These are phyloP conservation scores for Bibio marci DNA, from an alignment of 2,888 invertebrate species.

Conservation along the genomic window DNA sequence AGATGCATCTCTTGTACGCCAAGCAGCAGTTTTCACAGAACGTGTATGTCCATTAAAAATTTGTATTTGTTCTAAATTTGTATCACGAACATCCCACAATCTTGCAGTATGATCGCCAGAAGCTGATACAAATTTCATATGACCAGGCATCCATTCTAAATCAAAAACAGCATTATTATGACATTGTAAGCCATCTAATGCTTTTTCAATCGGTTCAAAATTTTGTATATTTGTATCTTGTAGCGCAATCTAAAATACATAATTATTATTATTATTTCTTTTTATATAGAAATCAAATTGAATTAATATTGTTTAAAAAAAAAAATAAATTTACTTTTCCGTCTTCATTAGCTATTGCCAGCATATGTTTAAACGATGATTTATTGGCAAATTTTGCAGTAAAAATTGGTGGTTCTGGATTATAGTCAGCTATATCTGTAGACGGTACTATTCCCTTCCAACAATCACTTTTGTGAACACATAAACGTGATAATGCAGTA, in stretches of 20 bases:
- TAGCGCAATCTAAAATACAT: slow-evolving; percentile 19
- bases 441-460: slow-evolving; percentile 42
- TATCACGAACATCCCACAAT: slow-evolving; percentile 54
- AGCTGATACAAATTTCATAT: slow-evolving; percentile 64
- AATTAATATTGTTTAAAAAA: background rate
- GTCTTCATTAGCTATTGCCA: slow-evolving; percentile 76
- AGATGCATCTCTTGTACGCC: slow-evolving; percentile 47
- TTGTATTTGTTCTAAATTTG: slow-evolving; percentile 30
- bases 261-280: background rate
- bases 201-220: slow-evolving; percentile 22
- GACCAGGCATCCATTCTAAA: slow-evolving; percentile 65
- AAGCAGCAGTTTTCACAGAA: slow-evolving; percentile 68
- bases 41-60: slow-evolving; percentile 61
- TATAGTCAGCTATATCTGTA: slow-evolving; percentile 32
- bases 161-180: slow-evolving; percentile 85
- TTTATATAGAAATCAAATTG: slow-evolving; percentile 1
- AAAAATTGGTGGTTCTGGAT: slow-evolving; percentile 57
- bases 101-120: slow-evolving; percentile 71
- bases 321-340: slow-evolving; percentile 38
- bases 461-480: slow-evolving; percentile 43
- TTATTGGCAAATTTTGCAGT: slow-evolving; percentile 61
- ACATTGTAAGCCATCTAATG: slow-evolving; percentile 36
- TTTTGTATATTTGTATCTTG: slow-evolving; percentile 33
- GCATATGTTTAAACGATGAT: slow-evolving; percentile 45
- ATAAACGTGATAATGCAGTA: slow-evolving; percentile 41